Conservation (phyloP, 2,113 vertebrate species). For the Nicator chloris region DNA sequence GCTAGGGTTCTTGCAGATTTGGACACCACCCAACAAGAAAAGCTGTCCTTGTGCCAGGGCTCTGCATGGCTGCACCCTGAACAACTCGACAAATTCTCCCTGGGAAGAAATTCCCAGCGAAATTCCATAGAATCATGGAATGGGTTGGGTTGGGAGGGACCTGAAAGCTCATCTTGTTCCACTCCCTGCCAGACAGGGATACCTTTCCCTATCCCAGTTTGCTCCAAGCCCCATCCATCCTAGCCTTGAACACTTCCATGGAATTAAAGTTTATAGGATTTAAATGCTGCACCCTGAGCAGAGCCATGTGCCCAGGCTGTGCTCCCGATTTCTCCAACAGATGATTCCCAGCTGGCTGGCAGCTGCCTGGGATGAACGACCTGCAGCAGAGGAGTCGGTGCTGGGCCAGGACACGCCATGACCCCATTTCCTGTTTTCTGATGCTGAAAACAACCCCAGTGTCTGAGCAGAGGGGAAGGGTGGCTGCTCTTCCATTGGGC, state of each 20-base stretch:
- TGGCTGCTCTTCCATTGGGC: neutral
- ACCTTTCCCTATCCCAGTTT: neutral
- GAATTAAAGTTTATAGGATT: neutral
- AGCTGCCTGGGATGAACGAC: neutral
- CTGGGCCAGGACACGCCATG: accelerated
- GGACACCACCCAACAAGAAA: neutral
- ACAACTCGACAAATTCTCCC: neutral
- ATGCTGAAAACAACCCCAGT: accelerated
- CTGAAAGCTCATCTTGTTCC: neutral
- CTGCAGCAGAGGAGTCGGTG: accelerated
- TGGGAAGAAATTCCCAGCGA: neutral
- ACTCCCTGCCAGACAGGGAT: neutral
- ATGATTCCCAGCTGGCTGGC: neutral
- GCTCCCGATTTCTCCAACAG: accelerated
- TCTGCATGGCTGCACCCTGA: neutral
- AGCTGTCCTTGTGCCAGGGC: neutral
- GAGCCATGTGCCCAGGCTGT: neutral
- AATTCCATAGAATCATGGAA: too few species aligned
- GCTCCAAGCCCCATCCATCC: neutral
- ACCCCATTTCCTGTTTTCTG: slow-evolving; percentile 3
- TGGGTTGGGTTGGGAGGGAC: neutral
- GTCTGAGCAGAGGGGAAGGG: neutral
- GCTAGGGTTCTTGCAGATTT: neutral
- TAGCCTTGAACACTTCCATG: neutral
- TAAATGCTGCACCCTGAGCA: neutral